Conservation (phyloP, 2,113 vertebrate genomes). For the Marmota flaviventris region DNA sequence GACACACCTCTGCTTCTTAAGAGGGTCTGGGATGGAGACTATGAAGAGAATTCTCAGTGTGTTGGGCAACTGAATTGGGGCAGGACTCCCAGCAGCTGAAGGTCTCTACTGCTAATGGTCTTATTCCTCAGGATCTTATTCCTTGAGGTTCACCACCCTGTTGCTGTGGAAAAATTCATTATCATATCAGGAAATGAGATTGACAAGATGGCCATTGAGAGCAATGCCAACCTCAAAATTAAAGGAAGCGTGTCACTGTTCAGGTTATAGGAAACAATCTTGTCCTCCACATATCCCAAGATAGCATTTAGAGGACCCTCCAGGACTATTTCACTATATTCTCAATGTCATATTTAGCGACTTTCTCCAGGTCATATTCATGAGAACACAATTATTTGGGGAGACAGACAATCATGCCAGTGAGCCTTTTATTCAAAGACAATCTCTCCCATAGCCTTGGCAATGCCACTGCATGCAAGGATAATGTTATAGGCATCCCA, state of each 20-base stretch:
- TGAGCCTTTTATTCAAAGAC: background rate
- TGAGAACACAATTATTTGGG: too few relatives aligned
- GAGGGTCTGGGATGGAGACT: background rate
- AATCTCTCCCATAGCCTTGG: background rate
- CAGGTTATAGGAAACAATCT: background rate
- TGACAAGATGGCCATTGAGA: background rate
- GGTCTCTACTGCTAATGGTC: accelerated
- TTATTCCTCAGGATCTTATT: background rate
- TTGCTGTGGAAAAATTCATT: background rate
- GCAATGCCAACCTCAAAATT: background rate
- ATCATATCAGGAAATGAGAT: background rate
- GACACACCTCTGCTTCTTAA: background rate
- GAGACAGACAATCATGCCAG: background rate
- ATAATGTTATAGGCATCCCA: background rate
- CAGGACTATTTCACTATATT: background rate
- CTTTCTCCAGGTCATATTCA: background rate
- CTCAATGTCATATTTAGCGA: background rate
- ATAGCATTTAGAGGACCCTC: background rate
- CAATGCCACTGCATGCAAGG: background rate
- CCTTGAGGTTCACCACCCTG: background rate
- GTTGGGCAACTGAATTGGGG: background rate
- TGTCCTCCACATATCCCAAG: background rate
- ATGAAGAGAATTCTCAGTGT: background rate
- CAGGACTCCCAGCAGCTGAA: background rate
- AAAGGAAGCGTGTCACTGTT: background rate